A percentile compares a stretch with the other conserved stretches of the same genome.
Conservation (phyloP, 2,797 vertebrate species). For the Potorous gilbertii region DNA sequence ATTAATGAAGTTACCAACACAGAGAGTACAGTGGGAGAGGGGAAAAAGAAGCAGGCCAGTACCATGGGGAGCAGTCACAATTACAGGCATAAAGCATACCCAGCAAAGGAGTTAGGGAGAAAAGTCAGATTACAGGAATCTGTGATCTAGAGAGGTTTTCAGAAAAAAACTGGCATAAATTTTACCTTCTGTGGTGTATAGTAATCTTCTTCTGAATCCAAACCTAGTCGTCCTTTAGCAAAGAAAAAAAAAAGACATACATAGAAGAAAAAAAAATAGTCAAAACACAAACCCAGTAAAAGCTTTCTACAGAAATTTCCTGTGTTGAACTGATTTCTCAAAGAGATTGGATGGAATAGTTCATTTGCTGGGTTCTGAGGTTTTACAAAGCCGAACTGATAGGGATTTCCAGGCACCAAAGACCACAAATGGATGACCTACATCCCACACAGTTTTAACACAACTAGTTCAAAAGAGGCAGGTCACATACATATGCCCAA, state of each 20-base stretch:
- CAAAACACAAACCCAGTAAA: constrained; percentile 23
- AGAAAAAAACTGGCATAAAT: constrained; percentile 45
- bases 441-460: background rate
- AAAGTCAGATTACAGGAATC: constrained; percentile 12
- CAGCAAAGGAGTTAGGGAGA: constrained; percentile 14
- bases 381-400: background rate
- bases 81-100: background rate
- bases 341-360: background rate
- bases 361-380: background rate
- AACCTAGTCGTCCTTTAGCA: constrained; percentile 92
- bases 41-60: background rate
- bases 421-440: background rate
- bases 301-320: background rate
- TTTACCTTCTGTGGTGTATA: constrained; percentile 94
- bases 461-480: background rate
- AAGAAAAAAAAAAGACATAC: constrained; percentile 71
- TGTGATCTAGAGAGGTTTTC: constrained; percentile 21
- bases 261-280: constrained; percentile 65
- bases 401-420: background rate
- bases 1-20: background rate
- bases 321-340: constrained; percentile 26
- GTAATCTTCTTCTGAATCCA: constrained; percentile 98
- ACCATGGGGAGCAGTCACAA: background rate
- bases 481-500: constrained; percentile 3
- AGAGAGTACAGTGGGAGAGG: background rate